Base-by-base conservation (phyloP, 1,140 invertebrate species). In the Saccostrea echinata region DNA sequence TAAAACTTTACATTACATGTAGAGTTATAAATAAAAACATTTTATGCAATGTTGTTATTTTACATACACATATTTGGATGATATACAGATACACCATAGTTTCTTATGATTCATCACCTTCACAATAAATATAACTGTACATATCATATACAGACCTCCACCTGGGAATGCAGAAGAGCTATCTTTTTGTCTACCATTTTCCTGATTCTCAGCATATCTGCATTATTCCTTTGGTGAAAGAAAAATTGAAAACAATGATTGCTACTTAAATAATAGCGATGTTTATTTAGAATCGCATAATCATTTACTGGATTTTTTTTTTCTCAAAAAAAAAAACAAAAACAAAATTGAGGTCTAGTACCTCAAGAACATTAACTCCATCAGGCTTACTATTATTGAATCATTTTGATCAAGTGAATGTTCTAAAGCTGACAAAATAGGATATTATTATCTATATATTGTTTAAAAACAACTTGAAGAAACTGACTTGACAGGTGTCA, bases 141-240 rank as follows among this genome's bases (percentile, higher is more conserved):
- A 1, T 43, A 43, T 43, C 1, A 61, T 61, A 64, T 61, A 83
- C 85, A 87, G 82, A 94, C 93, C 90, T 93, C 88, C 13, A 94
- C 90, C 68, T 94, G 92, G 13, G 84, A 88, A 12, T 91, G 85
- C 13, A 94, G 81, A 21, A 90, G 85, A 64, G 90, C 33, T 83
- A 94, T 92, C 53, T 88, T 90, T 52, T 91, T 92, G 35, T 92
- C 92, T 27, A 94, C 93, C 90, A 92, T 90, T 61, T 91, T 91
- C 84, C 92, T 86, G 57, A 84, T 61, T 30, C 57, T 53, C 52
- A 43, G 18, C 27, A 84, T 35, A 61, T 84, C 84, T 30, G 84
- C n/a, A 84, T 84, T 61, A 61, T 64, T 55, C 13, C 52, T 83
- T 9, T 6, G 18, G 16, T 24, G 16, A 83, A 52, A 83, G 21